Base-by-base conservation (phyloP, 2,888 invertebrate species). In the Hyppa rectilinea region DNA sequence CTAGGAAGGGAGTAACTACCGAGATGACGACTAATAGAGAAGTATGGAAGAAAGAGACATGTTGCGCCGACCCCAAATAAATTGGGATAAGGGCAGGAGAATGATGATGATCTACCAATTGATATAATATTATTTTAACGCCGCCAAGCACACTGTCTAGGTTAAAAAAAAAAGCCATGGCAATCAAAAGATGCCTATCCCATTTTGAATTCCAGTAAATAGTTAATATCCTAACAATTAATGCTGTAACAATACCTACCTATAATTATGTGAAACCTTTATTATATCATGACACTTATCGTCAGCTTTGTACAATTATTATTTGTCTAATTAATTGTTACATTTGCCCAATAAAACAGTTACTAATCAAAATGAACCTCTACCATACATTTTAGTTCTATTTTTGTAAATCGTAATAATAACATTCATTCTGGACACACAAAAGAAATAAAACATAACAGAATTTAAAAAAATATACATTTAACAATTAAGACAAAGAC, bases 311-410 rank as follows among this genome's bases (percentile, higher is more conserved):
- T 31, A 29, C 45, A 6, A 58, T 62, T 52, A 55, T 55, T 59
- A 62, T 61, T 49, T 9, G 26, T 59, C 12, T 53, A 45, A 75
- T 47, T 34, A 53, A 2, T 29, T 34, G 12, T 40, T 9, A 53
- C 2, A 2, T 71, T 29, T 47, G 10, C 14, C 20, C 53, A 75
- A 66, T 53, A 53, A 75, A 14, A 47, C 9, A 23, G n/a, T 53
- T 23, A 9, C 17, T 1, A 34, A 9, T 29, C 31, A 23, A 34
- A 55, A 40, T 34, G 55, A 50, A 73, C 38, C 6, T 58, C 29
- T 26, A 26, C 3, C 26, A 14, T 3, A 40, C 4, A 23, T 60
- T 29, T 43, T 50, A 36, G 20, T 0, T 5, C 34, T 34, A 14
- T 45, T 76, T 60, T 20, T 31, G 45, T 64, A 34, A 4, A 17